Evolutionary conservation across 2,888 invertebrate species (phyloP).

Genomic region (Resseliella maxima): DNA sequence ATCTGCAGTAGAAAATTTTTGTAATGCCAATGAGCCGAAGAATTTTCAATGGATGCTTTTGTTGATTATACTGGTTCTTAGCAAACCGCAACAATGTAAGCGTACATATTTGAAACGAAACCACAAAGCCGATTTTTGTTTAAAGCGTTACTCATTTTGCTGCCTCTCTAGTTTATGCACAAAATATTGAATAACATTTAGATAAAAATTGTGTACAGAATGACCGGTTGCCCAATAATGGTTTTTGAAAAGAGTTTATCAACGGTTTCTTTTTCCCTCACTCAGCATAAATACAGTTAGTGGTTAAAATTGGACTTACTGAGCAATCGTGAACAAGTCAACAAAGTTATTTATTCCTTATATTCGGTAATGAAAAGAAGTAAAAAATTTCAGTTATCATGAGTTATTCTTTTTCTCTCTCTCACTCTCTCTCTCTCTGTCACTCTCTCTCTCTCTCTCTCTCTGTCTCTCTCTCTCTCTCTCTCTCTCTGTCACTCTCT

Average conservation of each 20-base stretch:
- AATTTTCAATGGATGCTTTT: neutral
- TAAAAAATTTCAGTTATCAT: too few species aligned
- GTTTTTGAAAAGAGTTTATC: neutral
- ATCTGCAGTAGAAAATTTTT: neutral
- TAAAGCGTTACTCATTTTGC: neutral
- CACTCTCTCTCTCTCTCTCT: too few species aligned
- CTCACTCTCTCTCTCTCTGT: too few species aligned
- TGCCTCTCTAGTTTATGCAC: neutral
- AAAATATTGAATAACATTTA: neutral
- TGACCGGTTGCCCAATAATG: neutral
- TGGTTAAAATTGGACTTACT: neutral
- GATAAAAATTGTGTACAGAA: neutral
- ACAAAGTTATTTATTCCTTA: neutral
- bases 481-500: too few species aligned
- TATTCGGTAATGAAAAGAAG: neutral
- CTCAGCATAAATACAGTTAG: neutral
- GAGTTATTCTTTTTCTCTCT: too few species aligned
- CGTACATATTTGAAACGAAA: neutral
- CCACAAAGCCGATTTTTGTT: conserved; percentile 35
- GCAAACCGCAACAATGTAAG: conserved; percentile 1
- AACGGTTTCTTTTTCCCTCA: neutral
- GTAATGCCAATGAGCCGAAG: neutral
- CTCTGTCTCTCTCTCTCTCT: too few species aligned
- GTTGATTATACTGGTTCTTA: neutral
- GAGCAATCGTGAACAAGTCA: neutral